Evolutionary conservation across 1,140 invertebrate species (phyloP).

Genomic region (Myzus persicae): DNA sequence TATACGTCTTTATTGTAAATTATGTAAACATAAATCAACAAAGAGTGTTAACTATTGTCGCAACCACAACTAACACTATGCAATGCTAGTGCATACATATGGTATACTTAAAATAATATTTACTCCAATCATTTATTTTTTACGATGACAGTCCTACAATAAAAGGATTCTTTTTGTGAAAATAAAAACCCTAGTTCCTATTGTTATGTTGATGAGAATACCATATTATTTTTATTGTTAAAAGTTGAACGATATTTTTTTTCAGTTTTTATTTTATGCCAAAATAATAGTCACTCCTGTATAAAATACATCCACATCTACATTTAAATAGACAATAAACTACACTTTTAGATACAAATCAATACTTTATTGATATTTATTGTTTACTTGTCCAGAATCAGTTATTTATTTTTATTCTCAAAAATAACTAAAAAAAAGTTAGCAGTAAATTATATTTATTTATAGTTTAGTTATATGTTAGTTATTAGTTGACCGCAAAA

Average conservation of each 20-base stretch:
- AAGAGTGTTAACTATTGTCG: not conserved
- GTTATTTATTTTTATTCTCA: not conserved
- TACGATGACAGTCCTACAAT: conserved; percentile 25
- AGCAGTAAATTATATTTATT: not conserved
- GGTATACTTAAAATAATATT: conserved; percentile 17
- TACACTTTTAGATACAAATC: not conserved
- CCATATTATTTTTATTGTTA: conserved; percentile 7
- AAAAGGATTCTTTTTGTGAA: conserved; percentile 5
- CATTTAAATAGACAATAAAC: not conserved
- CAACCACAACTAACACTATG: not conserved
- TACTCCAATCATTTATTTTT: conserved; percentile 31
- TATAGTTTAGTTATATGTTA: not conserved
- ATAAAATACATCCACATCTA: not conserved
- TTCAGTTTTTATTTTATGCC: not conserved
- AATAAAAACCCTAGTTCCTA: not conserved
- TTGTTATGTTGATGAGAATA: conserved; percentile 32
- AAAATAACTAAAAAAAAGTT: not conserved
- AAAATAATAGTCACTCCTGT: not conserved
- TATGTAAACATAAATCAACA: not conserved
- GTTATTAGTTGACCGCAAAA: not conserved
- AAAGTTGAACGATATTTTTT: conserved; percentile 25
- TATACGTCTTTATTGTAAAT: not conserved
- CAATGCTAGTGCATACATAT: not conserved
- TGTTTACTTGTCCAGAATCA: not conserved
- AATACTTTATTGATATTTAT: conserved; percentile 2